Percentiles rank a stretch among this genome's conserved stretches.
Evolutionary conservation across 2,888 invertebrate species (phyloP).

Genomic region (Scaptomyza caliginosa): DNA sequence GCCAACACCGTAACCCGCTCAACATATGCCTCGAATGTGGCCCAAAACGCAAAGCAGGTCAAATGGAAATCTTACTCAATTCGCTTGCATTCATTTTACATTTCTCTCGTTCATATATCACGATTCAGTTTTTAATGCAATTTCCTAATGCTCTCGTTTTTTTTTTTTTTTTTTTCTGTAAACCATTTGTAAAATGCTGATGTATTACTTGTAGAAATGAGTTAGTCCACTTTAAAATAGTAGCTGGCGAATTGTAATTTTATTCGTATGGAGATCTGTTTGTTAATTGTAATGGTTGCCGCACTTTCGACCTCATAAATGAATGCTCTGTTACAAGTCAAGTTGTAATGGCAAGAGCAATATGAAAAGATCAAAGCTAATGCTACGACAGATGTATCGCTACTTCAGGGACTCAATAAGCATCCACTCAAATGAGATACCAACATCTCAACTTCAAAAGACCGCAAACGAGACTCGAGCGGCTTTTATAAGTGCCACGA

Average conservation of each 20-base stretch:
- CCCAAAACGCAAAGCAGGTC: constrained; percentile 67
- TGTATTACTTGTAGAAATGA: too few relatives aligned
- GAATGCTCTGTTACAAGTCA: constrained; percentile 34
- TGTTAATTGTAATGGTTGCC: constrained; percentile 4
- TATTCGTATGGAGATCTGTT: background rate
- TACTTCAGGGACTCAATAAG: constrained; percentile 22
- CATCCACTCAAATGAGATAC: constrained; percentile 37
- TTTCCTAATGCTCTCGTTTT: background rate
- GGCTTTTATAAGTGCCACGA: constrained; percentile 37
- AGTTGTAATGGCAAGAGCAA: constrained; percentile 21
- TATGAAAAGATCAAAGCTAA: constrained; percentile 63
- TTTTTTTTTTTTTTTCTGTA: too few relatives aligned
- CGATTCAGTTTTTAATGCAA: background rate
- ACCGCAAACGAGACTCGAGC: constrained; percentile 41
- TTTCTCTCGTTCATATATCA: constrained; percentile 11
- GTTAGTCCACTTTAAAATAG: background rate
- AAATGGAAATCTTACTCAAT: constrained; percentile 64
- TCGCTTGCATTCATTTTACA: constrained; percentile 33
- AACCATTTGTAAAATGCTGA: too few relatives aligned
- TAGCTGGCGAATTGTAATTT: background rate
- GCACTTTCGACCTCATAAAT: background rate
- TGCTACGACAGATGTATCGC: constrained; percentile 17
- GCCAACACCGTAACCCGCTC: constrained; percentile 22
- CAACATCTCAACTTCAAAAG: constrained; percentile 46
- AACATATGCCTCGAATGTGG: constrained; percentile 22